A percentile compares a stretch with the other conserved stretches of the same genome.
Conservation (phyloP, 1,140 invertebrate genomes). For the Drosophila pallidifrons region DNA sequence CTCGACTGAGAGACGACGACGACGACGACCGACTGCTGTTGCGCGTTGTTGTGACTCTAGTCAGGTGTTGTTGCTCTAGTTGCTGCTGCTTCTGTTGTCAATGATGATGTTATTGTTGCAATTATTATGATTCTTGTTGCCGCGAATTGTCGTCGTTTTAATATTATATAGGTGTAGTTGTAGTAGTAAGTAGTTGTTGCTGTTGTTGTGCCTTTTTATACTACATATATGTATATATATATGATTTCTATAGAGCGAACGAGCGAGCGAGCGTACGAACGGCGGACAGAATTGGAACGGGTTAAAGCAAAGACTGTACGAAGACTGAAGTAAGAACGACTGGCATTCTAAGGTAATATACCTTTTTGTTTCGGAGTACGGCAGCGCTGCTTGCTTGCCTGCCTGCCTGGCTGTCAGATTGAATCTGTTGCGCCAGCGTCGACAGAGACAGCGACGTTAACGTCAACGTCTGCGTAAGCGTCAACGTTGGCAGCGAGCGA, state of each 20-base stretch:
- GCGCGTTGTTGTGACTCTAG: conserved; percentile 14
- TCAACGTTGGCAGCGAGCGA: conserved; percentile 14
- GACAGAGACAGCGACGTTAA: conserved; percentile 34
- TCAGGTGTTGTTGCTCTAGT: conserved; percentile 20
- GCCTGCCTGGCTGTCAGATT: conserved; percentile 50
- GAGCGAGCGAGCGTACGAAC: conserved; percentile 72
- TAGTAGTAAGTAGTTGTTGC: conserved; percentile 20
- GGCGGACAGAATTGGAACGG: conserved; percentile 85
- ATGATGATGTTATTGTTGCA: conserved; percentile 5
- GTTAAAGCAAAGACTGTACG: conserved; percentile 86
- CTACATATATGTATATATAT: conserved; percentile 29
- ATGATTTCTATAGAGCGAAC: conserved; percentile 77
- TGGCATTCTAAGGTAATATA: conserved; percentile 85
- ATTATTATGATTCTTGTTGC: conserved; percentile 3
- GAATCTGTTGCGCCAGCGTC: conserved; percentile 76
- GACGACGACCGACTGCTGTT: conserved; percentile 6
- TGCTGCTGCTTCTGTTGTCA: conserved; percentile 4
- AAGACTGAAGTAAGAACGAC: conserved; percentile 85
- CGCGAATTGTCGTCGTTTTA: conserved; percentile 1
- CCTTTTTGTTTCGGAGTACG: conserved; percentile 84
- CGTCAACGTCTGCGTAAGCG: neutral
- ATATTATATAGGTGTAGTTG: conserved; percentile 18
- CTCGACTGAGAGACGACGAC: conserved; percentile 43
- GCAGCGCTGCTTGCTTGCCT: conserved; percentile 26
- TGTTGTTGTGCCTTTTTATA: conserved; percentile 51